Evolutionary conservation across 1,140 invertebrate species (phyloP), one percentile per base, ranked within the genome.

Genomic region (Dendroctonus valens): DNA sequence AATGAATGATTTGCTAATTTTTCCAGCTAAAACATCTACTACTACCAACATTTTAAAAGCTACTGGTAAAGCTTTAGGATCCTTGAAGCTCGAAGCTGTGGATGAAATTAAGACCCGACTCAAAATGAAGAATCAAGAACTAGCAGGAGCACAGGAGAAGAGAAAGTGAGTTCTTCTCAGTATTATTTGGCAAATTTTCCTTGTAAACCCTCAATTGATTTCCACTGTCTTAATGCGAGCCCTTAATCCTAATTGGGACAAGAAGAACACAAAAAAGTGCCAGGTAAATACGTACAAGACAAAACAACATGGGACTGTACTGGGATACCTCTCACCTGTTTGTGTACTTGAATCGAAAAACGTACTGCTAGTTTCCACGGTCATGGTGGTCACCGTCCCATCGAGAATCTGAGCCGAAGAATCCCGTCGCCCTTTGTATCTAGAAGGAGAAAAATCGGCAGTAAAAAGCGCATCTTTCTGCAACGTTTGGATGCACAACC

Each of bases 321-420:
- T 54, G 49, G 51, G 51, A 15, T 63, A 63, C 60, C 53, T 60
- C 89, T 89, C 78, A 94, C 93, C 92, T 80, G 93, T 94, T 80
- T 94, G 92, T 5, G 93, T 94, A 77, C 91, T 93, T 63, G 91
- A 93, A 79, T 96, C 93, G 75, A 94, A 96, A 78, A 94, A 92
- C 0, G 92, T 93, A 76, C 91, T 93, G 0, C 92, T 92, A 1
- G 92, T 94, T 77, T 95, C 92, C 5, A 94, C 91, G 0, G 92
- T 94, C 93, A 94, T 95, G 11, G 92, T 91, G 6, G 90, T 91
- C 59, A 94, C 87, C n/a, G 92, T 94, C 5, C 93, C 93, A 73
- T 95, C 92, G 26, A 90, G 90, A 71, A 95, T 95, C 80, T 95
- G 93, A 0, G 92, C 91, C 9, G 89, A 89, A 2, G 92, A 94